Base-by-base conservation (phyloP, 2,888 invertebrate species). In the Leptinotarsa juncta region DNA sequence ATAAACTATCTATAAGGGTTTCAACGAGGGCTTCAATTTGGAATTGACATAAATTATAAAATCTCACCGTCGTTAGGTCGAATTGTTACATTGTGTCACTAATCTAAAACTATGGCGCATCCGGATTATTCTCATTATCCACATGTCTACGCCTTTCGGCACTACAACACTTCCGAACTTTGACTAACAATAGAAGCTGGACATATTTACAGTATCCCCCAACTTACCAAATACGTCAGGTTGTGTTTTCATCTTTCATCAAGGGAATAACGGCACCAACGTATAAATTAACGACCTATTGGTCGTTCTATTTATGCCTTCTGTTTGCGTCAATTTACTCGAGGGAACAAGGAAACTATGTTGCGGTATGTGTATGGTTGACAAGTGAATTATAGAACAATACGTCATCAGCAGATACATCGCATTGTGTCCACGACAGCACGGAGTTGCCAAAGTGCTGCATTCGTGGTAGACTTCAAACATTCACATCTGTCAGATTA, bases 341-440 rank as follows among this genome's bases (percentile, higher is more conserved):
- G 12, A 42, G 62, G 62, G 32, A 62, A 62, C 62, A 26, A 62
- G 62, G 62, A 62, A 62, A 62, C 62, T 62, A 62, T 62, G 62
- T 51, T 51, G 20, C 50, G 51, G 51, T 18, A 70, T 65, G 5
- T 65, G 50, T 62, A 65, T 65, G 50, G 55, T 67, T 65, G 67
- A 71, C 71, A 66, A 74, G 51, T 74, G 53, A 71, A 74, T 74
- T 74, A 74, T 67, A 53, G 62, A 71, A 74, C 74, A 74, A 74
- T 74, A 70, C 50, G 70, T 71, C 67, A 74, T 74, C 71, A 70
- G 10, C 62, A 42, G 62, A 62, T 16, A 62, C 42, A 42, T 62
- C 62, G 62, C 18, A 62, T 62, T 62, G 62, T 62, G 62, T 15
- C 23, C 57, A 12, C 4, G 23, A 23, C 15, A 20, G 20, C 23